Conservation (phyloP, 2,888 invertebrate genomes). For the Idaea straminata region DNA sequence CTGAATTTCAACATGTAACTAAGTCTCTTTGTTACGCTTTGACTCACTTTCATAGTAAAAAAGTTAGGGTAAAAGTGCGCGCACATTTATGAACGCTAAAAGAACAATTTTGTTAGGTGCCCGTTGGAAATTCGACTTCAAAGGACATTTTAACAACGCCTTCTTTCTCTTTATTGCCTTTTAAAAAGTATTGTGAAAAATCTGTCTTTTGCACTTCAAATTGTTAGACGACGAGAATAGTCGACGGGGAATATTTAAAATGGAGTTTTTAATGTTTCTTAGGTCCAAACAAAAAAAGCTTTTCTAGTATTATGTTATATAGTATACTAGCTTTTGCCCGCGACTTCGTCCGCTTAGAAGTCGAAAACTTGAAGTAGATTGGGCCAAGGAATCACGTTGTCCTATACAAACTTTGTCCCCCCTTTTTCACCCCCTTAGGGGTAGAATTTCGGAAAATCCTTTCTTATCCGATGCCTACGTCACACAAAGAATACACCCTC, state of each 20-base stretch:
- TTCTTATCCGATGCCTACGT: too few relatives aligned
- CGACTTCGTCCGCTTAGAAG: too few relatives aligned
- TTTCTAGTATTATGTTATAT: neutral
- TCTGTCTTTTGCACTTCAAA: conserved; percentile 18
- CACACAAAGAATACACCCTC: too few relatives aligned
- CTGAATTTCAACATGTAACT: conserved; percentile 46
- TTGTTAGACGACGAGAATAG: conserved; percentile 10
- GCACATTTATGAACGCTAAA: conserved; percentile 71
- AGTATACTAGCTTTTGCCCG: too few relatives aligned
- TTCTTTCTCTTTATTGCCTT: conserved; percentile 65
- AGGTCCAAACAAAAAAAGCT: neutral
- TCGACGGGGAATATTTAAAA: neutral
- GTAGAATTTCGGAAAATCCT: too few relatives aligned
- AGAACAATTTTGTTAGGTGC: conserved; percentile 76
- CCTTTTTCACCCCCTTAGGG: too few relatives aligned
- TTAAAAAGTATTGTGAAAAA: conserved; percentile 57
- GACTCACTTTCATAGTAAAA: conserved; percentile 57
- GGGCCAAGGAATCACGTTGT: too few relatives aligned
- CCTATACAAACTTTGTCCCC: too few relatives aligned
- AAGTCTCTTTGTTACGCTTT: conserved; percentile 61
- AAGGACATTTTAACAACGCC: conserved; percentile 70
- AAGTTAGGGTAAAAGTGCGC: conserved; percentile 58
- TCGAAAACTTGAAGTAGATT: too few relatives aligned
- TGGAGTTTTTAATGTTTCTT: neutral
- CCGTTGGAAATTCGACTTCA: conserved; percentile 73